phyloP scores from a whole-genome alignment of 1,140 invertebrate genomes.

The Sitophilus oryzae region DNA sequence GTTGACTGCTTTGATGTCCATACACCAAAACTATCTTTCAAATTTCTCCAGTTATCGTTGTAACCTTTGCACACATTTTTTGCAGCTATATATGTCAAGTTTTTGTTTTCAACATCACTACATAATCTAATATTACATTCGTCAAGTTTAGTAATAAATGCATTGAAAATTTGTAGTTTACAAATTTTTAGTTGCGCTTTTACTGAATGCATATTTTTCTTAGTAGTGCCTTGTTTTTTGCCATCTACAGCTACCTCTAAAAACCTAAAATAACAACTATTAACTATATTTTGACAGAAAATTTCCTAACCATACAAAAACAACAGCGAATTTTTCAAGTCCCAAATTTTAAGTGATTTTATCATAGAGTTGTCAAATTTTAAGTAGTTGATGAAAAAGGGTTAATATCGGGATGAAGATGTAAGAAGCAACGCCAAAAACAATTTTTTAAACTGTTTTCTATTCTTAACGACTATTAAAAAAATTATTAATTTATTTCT shows the following conservation, averaged over 20 bases:
- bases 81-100: constrained; percentile 46
- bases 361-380: too few species aligned
- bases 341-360: too few species aligned
- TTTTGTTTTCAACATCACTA: constrained; percentile 23
- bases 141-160: constrained; percentile 50
- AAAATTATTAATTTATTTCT: too few species aligned
- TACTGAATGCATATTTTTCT: constrained; percentile 56
- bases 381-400: too few species aligned
- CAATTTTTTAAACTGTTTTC: too few species aligned
- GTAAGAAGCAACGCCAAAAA: too few species aligned
- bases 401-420: too few species aligned
- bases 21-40: constrained; percentile 49
- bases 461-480: too few species aligned
- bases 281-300: constrained; percentile 21
- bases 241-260: constrained; percentile 75
- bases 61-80: constrained; percentile 48
- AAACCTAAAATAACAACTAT: constrained; percentile 46
- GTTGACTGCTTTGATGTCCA: constrained; percentile 54
- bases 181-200: constrained; percentile 54
- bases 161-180: constrained; percentile 57
- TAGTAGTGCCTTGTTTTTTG: constrained; percentile 72
- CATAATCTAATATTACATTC: constrained; percentile 38
- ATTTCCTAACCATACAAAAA: constrained; percentile 5
- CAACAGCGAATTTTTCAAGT: too few species aligned
- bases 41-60: constrained; percentile 44